Evolutionary conservation across 2,113 vertebrate species (phyloP).

Genomic region (Hoplias malabaricus): DNA sequence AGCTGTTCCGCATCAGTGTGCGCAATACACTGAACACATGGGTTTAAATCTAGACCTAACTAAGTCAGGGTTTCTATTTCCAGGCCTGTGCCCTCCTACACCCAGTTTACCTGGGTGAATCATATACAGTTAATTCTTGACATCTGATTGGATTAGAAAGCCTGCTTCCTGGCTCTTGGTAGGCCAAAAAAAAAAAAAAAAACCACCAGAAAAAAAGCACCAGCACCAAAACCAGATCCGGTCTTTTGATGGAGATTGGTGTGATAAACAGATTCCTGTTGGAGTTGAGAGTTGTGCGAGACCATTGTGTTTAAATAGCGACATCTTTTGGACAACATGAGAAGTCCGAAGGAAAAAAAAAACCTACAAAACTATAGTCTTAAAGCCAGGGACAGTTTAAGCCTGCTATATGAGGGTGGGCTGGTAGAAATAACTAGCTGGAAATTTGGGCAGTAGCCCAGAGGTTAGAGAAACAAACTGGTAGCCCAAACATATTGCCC

Average conservation of each 20-base stretch:
- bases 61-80: conserved; percentile 33
- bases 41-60: conserved; percentile 11
- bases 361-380: not conserved
- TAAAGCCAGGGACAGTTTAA: too few relatives aligned
- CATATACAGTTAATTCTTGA: conserved; percentile 34
- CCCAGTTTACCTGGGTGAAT: not conserved
- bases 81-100: conserved; percentile 22
- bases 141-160: conserved; percentile 39
- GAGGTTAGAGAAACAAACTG: too few relatives aligned
- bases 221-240: too few relatives aligned
- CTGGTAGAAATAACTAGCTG: too few relatives aligned
- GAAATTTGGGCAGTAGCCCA: too few relatives aligned
- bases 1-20: too few relatives aligned
- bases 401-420: too few relatives aligned
- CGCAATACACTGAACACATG: not conserved
- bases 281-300: not conserved
- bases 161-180: conserved; percentile 31
- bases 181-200: conserved; percentile 11
- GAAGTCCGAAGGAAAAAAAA: not conserved
- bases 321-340: conserved; percentile 44
- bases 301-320: not conserved
- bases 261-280: not conserved
- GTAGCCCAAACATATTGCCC: too few relatives aligned
- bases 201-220: conserved; percentile 3
- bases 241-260: not conserved